Evolutionary conservation across 2,797 vertebrate species (phyloP).

Genomic region (Gymnocypris eckloni): DNA sequence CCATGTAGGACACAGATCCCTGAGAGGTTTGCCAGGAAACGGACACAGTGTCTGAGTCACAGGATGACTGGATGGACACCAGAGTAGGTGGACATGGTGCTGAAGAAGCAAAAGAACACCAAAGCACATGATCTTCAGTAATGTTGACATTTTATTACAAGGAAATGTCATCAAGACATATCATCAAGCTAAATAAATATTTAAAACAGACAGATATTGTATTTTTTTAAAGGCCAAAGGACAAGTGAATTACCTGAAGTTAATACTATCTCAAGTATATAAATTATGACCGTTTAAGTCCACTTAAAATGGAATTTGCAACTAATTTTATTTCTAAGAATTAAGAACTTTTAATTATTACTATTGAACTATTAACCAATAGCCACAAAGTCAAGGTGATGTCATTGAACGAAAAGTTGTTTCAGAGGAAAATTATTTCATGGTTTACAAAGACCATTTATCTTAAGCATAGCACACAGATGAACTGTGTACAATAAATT

Average conservation of each 20-base stretch:
- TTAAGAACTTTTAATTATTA: too few relatives aligned
- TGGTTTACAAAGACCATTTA: too few relatives aligned
- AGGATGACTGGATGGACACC: conserved; percentile 68
- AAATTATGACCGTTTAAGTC: background rate
- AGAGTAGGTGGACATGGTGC: conserved; percentile 77
- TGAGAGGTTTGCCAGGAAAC: conserved; percentile 74
- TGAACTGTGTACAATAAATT: background rate
- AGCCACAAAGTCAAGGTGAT: background rate
- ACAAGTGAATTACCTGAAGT: too few relatives aligned
- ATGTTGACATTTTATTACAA: background rate
- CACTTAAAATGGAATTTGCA: background rate
- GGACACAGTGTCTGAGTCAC: conserved; percentile 65
- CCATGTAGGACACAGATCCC: conserved; percentile 75
- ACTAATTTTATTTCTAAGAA: background rate
- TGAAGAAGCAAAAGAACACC: conserved; percentile 53
- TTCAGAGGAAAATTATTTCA: background rate
- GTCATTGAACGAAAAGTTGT: background rate
- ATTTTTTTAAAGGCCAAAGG: too few relatives aligned
- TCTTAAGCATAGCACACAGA: too few relatives aligned
- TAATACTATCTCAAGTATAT: background rate
- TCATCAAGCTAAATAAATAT: background rate
- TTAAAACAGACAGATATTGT: background rate
- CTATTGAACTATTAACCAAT: background rate
- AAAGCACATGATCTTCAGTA: background rate
- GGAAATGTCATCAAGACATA: background rate